Evolutionary conservation across 2,888 invertebrate species (phyloP).

Genomic region (Druceiella hillmani): DNA sequence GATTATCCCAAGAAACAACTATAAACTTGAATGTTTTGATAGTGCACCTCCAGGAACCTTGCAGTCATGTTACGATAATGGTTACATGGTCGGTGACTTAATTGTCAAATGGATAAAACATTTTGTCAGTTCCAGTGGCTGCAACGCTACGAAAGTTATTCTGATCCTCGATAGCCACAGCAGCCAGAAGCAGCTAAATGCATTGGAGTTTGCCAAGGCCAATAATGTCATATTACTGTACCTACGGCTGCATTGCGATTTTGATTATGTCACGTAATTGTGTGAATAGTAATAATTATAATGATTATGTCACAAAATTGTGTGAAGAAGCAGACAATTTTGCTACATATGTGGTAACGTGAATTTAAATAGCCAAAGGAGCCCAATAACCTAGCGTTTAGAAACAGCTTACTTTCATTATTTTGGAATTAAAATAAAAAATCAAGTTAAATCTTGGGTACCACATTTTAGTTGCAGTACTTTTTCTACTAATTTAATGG

Average conservation of each 20-base stretch:
- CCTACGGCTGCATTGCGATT: neutral
- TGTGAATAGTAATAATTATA: too few species aligned
- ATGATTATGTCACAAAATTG: too few species aligned
- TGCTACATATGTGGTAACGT: too few species aligned
- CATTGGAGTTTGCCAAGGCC: conserved; percentile 1
- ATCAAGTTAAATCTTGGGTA: too few species aligned
- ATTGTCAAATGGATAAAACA: conserved; percentile 10
- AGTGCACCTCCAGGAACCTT: neutral
- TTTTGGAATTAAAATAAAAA: too few species aligned
- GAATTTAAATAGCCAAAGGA: too few species aligned
- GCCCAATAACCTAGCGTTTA: too few species aligned
- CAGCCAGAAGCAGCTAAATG: neutral
- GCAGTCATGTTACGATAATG: conserved; percentile 4
- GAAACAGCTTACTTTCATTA: too few species aligned
- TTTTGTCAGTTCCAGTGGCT: conserved; percentile 5
- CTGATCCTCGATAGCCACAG: conserved; percentile 1
- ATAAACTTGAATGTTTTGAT: neutral
- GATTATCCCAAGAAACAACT: neutral
- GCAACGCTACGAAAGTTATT: neutral
- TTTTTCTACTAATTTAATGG: too few species aligned
- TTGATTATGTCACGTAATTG: neutral
- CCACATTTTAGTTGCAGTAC: too few species aligned
- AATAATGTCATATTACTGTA: neutral
- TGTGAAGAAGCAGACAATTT: too few species aligned
- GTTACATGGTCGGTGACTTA: conserved; percentile 7